Percentiles rank a stretch among this genome's conserved stretches.
Evolutionary conservation across 2,888 invertebrate species (phyloP).

Genomic region (Eristalis tenax): DNA sequence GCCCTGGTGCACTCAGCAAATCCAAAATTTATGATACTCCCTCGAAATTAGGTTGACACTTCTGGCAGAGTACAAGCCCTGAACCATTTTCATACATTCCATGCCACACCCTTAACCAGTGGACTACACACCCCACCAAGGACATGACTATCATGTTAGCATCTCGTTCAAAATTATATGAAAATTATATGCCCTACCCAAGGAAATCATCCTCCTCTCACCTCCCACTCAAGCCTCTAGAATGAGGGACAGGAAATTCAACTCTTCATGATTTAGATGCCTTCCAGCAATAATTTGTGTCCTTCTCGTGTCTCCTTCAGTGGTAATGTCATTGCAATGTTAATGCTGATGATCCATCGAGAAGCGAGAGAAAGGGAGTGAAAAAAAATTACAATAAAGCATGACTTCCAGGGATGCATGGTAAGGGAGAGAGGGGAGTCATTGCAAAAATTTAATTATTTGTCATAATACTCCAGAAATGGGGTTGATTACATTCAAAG

Average conservation of each 20-base stretch:
- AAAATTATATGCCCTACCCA: conserved; percentile 58
- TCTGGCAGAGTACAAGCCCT: conserved; percentile 63
- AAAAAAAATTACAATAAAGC: not conserved
- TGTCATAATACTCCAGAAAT: conserved; percentile 54
- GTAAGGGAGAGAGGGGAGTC: not conserved
- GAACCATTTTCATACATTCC: conserved; percentile 34
- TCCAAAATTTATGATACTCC: conserved; percentile 33
- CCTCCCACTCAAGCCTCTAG: not conserved
- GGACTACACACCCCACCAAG: conserved; percentile 18
- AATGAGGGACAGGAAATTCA: conserved; percentile 26
- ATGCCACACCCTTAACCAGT: conserved; percentile 6
- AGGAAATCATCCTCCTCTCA: not conserved
- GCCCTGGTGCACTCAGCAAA: not conserved
- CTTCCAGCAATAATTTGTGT: conserved; percentile 55
- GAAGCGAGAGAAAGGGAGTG: not conserved
- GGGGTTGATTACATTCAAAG: conserved; percentile 41
- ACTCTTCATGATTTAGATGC: conserved; percentile 62
- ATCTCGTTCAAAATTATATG: conserved; percentile 52
- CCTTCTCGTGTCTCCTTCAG: conserved; percentile 11
- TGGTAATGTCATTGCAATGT: conserved; percentile 22
- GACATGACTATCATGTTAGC: conserved; percentile 35
- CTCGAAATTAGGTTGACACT: conserved; percentile 66
- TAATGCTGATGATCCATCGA: not conserved
- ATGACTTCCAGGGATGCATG: not conserved
- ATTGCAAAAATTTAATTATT: conserved; percentile 68